Evolutionary conservation across 2,113 vertebrate species (phyloP), one percentile per base, ranked within the genome.

Genomic region (Puntigrus tetrazona): DNA sequence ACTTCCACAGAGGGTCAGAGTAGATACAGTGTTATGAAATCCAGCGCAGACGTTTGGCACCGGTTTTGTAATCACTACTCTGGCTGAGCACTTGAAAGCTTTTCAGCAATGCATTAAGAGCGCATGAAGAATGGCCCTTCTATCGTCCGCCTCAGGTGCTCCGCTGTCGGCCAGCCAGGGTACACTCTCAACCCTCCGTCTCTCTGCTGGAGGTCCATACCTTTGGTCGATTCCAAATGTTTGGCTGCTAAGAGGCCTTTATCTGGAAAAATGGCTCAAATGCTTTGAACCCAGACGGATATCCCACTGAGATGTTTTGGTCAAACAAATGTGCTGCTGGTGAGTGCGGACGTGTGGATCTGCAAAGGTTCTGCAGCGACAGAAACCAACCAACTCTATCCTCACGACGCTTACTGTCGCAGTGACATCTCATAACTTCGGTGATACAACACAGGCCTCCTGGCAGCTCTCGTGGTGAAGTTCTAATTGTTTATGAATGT

Each of bases 131-230:
- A 78, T 78, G 77, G 55, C 25, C 50, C 34, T 78, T n/a, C 29
- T 76, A 34, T 55, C 72, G 8, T 75, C 72, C 45, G 14, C 27
- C 43, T 77, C 52, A 59, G 75, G 75, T 78, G 75, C 75, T 4
- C 50, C 4, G 11, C 31, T 16, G 74, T 76, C 22, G 20, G 29
- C 20, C 74, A 11, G 74, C 47, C 47, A 76, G 74, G 29, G 29
- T 22, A 76, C 47, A 76, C 27, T 22, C 41, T 78, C 34, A 57
- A 16, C 52, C 76, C 55, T 63, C 77, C 18, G 13, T 13, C 59
- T 81, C 78, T 18, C 25, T 81, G 78, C 61, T 81, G 61, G 78
- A 81, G 78, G 78, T 81, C 61, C 27, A 63, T 41, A 67, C 10
- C 50, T 34, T n/a, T 31, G 41, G 10, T 67, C 34, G 18, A 22